Percentiles rank a stretch among this genome's conserved stretches.
Evolutionary conservation across 2,888 invertebrate genomes (phyloP).

Genomic region (Trachelus tabidus): DNA sequence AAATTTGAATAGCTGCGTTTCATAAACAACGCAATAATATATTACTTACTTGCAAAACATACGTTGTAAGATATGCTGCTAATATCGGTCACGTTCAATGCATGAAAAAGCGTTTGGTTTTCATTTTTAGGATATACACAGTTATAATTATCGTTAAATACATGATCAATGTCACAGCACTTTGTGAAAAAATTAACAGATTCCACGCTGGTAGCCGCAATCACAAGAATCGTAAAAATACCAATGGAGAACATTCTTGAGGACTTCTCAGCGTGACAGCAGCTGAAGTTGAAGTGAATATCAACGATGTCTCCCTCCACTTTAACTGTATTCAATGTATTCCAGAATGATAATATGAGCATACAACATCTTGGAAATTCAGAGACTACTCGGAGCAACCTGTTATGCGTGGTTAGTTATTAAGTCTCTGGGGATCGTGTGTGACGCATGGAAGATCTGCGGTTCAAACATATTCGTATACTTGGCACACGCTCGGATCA

Average conservation of each 20-base stretch:
- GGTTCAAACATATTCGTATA: not conserved
- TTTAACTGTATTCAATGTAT: not conserved
- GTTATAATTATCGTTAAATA: not conserved
- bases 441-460: not conserved
- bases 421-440: not conserved
- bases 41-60: not conserved
- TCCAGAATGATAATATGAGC: not conserved
- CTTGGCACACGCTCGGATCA: not conserved
- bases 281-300: not conserved
- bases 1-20: not conserved
- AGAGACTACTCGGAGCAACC: not conserved
- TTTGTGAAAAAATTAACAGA: conserved; percentile 14
- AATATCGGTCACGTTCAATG: not conserved
- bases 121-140: conserved; percentile 1
- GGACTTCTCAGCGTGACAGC: not conserved
- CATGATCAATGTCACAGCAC: conserved; percentile 30
- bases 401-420: not conserved
- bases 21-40: not conserved
- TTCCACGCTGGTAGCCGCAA: not conserved
- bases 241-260: not conserved
- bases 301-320: not conserved
- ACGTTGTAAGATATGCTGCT: not conserved
- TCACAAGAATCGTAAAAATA: not conserved
- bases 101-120: not conserved
- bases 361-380: not conserved